phyloP scores from a whole-genome alignment of 2,797 vertebrate genomes.

The Philypnodon macrostomus region DNA sequence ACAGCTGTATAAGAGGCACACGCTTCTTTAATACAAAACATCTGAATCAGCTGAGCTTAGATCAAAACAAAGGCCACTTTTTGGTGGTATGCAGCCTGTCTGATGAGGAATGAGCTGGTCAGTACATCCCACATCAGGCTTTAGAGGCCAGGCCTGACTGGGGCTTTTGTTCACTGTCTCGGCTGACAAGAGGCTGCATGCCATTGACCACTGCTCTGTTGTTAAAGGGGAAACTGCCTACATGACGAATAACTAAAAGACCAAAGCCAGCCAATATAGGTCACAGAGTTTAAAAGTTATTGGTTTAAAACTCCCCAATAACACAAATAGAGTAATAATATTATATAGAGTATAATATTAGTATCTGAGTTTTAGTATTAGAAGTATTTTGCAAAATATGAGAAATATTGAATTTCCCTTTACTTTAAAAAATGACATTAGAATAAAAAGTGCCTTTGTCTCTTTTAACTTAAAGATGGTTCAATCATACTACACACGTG shows the following conservation, averaged over 20 bases:
- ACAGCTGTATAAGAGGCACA: conserved; percentile 36
- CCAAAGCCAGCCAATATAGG: conserved; percentile 27
- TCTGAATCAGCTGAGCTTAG: conserved; percentile 44
- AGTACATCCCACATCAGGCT: conserved; percentile 38
- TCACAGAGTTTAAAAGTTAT: conserved; percentile 14
- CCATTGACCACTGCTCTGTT: conserved; percentile 29
- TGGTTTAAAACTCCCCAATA: background rate
- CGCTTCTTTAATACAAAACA: conserved; percentile 12
- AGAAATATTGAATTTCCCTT: too few relatives aligned
- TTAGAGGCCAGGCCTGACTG: conserved; percentile 54
- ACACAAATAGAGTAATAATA: too few relatives aligned
- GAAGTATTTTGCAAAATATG: too few relatives aligned
- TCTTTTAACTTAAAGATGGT: too few relatives aligned
- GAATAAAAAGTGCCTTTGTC: too few relatives aligned
- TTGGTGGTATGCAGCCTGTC: conserved; percentile 32
- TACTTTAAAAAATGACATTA: too few relatives aligned
- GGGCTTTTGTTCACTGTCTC: conserved; percentile 63
- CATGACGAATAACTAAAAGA: conserved; percentile 30
- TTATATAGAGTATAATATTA: too few relatives aligned
- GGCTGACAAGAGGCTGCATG: conserved; percentile 31
- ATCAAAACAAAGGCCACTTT: conserved; percentile 64
- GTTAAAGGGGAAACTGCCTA: conserved; percentile 20
- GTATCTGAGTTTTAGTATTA: too few relatives aligned
- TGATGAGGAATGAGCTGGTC: conserved; percentile 47
- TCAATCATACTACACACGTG: too few relatives aligned